These are phyloP conservation scores for Dendropsophus ebraccatus DNA, from an alignment of 2,113 vertebrate species.

Conservation along the genomic window DNA sequence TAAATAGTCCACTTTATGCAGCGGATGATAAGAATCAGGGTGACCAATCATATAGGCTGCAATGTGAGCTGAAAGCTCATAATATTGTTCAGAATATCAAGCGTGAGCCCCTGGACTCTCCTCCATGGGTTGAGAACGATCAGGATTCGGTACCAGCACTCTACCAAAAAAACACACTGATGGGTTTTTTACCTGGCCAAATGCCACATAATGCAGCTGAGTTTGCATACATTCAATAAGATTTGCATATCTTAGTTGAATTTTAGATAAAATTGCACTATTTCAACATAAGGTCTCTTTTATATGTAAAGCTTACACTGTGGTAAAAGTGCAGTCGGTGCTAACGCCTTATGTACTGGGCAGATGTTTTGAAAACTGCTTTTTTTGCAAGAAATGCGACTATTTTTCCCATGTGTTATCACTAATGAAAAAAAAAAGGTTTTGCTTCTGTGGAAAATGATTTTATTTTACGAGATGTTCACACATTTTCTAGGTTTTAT, in stretches of 20 bases:
- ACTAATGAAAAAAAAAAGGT: constrained; percentile 29
- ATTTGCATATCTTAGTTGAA: constrained; percentile 60
- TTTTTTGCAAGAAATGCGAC: constrained; percentile 25
- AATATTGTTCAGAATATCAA: constrained; percentile 84
- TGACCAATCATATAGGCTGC: constrained; percentile 71
- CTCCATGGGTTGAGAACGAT: constrained; percentile 71
- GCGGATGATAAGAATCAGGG: constrained; percentile 73
- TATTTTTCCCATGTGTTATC: constrained; percentile 38
- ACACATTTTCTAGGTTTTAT: constrained; percentile 8
- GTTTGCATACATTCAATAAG: constrained; percentile 73
- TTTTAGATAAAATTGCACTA: constrained; percentile 65
- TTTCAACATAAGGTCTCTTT: constrained; percentile 63
- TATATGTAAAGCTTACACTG: constrained; percentile 48
- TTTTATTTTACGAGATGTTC: constrained; percentile 19
- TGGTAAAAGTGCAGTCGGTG: constrained; percentile 30
- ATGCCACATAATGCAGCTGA: constrained; percentile 70
- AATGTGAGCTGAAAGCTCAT: constrained; percentile 79
- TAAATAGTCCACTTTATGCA: constrained; percentile 72
- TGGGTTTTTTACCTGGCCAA: constrained; percentile 60
- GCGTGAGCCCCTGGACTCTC: constrained; percentile 87
- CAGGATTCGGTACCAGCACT: constrained; percentile 68
- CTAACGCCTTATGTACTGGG: constrained; percentile 5
- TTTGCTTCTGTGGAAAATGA: constrained; percentile 14
- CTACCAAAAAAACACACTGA: constrained; percentile 73
- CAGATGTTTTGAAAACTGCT: constrained; percentile 2